phyloP scores from a whole-genome alignment of 2,113 vertebrate genomes.

The Tiliqua scincoides region DNA sequence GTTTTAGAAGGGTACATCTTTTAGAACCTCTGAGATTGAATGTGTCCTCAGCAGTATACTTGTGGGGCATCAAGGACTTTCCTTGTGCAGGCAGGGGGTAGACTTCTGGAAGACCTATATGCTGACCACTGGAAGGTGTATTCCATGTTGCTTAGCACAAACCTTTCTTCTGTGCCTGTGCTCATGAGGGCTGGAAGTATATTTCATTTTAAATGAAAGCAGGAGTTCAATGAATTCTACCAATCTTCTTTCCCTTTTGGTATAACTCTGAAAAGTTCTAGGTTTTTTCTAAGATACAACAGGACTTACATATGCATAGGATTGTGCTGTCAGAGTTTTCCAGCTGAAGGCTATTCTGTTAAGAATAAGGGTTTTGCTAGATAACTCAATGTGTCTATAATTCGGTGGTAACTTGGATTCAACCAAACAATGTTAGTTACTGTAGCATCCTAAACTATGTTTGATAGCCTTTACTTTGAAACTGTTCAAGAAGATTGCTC shows the following conservation, averaged over 20 bases:
- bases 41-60: background rate
- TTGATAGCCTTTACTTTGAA: slow-evolving; percentile 3
- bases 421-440: background rate
- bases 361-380: background rate
- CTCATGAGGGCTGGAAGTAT: background rate
- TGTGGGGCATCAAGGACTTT: background rate
- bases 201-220: background rate
- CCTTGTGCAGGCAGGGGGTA: background rate
- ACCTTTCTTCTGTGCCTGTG: background rate
- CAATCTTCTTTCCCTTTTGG: background rate
- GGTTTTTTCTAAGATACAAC: background rate
- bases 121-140: background rate
- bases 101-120: background rate
- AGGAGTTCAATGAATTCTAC: background rate
- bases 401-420: background rate
- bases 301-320: background rate
- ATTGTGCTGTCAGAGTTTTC: background rate
- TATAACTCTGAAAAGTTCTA: background rate
- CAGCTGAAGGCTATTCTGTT: background rate
- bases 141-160: background rate
- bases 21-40: background rate
- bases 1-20: too few species aligned
- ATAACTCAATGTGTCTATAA: background rate
- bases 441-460: background rate
- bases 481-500: background rate